Base-by-base conservation (phyloP, 2,797 vertebrate species). In the Megaceryle alcyon region DNA sequence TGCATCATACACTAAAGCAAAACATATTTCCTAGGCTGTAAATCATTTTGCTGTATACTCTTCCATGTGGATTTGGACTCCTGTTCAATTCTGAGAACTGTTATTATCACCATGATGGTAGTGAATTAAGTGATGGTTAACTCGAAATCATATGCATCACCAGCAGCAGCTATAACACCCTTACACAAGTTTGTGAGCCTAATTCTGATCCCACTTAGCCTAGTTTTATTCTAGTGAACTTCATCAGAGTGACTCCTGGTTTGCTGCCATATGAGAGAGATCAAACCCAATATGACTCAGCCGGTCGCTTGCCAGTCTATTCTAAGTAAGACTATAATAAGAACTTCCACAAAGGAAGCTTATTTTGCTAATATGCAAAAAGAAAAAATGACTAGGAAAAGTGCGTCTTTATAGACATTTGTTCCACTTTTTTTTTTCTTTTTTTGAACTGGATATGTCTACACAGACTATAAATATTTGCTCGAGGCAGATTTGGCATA, bases 301-400 rank as follows among this genome's bases (percentile, higher is more conserved):
- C 77, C 63, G 0, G 6, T 72, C 37, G 16, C 60, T 94, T 95
- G 88, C 86, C 88, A 94, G 83, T 88, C 90, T 96, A 94, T 96
- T 97, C 92, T 92, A 90, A 96, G 93, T 65, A 89, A 69, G 37
- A 64, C 94, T 95, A 95, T 84, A 97, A 85, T 94, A 96, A 96
- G 86, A 94, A 88, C 85, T 92, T 96, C 90, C 86, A 96, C 88
- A 94, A 96, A 96, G 89, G 90, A 94, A 90, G 80, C 63, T 68
- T 86, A 69, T 73, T 90, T 96, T 95, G 90, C 88, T 96, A 92
- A 90, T 90, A 92, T 43, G 78, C 77, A 85, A 87, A 29, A 88
- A 82, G 20, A 68, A 88, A 85, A 83, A 82, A 92, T 70, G 44
- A 90, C 49, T 68, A 91, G 80, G 87, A 86, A 92, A 94, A 88